Percentiles rank a stretch among this genome's conserved stretches.
phyloP scores from a whole-genome alignment of 2,113 vertebrate species.

The Leucopternis melanops region DNA sequence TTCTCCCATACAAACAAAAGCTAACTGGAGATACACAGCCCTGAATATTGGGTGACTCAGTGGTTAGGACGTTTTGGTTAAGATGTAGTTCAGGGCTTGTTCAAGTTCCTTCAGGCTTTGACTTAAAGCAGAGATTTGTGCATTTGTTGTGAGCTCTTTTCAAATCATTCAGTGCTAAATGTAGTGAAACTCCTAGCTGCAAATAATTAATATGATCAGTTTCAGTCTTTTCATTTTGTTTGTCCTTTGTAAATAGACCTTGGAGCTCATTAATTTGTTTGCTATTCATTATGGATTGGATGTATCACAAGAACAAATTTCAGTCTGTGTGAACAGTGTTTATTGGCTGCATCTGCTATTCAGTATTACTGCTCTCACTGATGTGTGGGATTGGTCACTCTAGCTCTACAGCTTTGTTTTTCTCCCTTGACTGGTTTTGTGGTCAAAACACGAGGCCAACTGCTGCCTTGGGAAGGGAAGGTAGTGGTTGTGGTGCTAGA shows the following conservation, averaged over 20 bases:
- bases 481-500: not conserved
- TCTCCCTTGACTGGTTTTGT: not conserved
- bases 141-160: not conserved
- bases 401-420: not conserved
- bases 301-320: not conserved
- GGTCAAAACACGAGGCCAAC: not conserved
- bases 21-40: not conserved
- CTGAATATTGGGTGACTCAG: not conserved
- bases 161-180: not conserved
- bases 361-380: not conserved
- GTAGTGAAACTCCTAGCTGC: not conserved
- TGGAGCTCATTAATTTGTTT: conserved; percentile 3
- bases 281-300: not conserved
- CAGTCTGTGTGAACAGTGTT: not conserved
- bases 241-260: conserved; percentile 5
- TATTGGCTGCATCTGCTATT: not conserved
- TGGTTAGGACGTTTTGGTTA: not conserved
- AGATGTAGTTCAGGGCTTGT: not conserved
- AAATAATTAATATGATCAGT: not conserved
- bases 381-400: not conserved
- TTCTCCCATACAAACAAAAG: not conserved
- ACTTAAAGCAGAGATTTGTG: not conserved
- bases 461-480: not conserved
- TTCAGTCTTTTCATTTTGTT: not conserved
- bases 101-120: not conserved